Base-by-base conservation (phyloP, 2,888 invertebrate genomes). In the Heliconius erato region DNA sequence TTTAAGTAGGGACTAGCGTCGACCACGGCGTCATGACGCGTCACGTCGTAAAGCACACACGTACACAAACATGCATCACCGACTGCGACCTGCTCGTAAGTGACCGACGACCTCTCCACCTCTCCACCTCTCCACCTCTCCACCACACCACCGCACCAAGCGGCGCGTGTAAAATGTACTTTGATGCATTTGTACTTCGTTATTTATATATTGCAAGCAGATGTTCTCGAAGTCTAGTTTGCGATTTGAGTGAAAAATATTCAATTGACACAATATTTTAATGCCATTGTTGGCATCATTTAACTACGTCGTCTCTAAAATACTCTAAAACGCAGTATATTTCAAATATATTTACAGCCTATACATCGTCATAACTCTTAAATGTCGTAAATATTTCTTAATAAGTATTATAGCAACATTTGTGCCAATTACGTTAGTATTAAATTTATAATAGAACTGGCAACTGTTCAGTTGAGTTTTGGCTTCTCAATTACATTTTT, bases 401-500 rank as follows among this genome's bases (percentile, higher is more conserved):
- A 54, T 54, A 3, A n/a, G 7, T n/a, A 63, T 63, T n/a, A n/a
- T 35, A 32, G 74, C 23, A 74, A 49, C n/a, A 35, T 76, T n/a
- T 76, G 74, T 63, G 59, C 35, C 76, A 76, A 63, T 76, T 63
- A 76, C 35, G 32, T 76, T 14, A 12, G n/a, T 63, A 76, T 76
- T 76, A 76, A 59, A 63, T 76, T 76, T 76, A 59, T 26, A 63
- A 76, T n/a, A 35, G 76, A 63, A 76, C 76, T 76, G 76, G 76
- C 76, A 76, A 63, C 76, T 63, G 63, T 63, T 76, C 76, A 76
- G 63, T 76, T 14, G 35, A 76, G 35, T 35, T 63, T 63, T 59
- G 76, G 76, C 76, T 76, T 35, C n/a, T 7, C 35, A 3, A 35
- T n/a, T 63, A 76, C 63, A 35, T 63, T 63, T 76, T 63, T 14